These are phyloP conservation scores for Bovichtus diacanthus DNA, from an alignment of 2,797 vertebrate genomes.

Conservation along the genomic window DNA sequence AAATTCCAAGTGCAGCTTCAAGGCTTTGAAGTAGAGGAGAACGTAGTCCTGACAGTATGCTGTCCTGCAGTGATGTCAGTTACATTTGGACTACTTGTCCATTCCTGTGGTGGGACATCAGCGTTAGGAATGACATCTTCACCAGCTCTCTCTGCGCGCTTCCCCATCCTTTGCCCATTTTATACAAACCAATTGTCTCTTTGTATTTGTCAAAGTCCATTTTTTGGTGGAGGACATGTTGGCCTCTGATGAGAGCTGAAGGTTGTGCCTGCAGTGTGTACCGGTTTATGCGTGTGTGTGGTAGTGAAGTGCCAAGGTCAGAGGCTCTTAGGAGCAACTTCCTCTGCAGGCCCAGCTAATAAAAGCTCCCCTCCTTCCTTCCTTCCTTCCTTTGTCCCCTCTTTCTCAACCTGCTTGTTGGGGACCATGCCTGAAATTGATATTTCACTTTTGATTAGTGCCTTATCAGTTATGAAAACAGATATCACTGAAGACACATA, in stretches of 20 bases:
- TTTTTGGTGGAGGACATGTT: conserved; percentile 32
- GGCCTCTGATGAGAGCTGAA: conserved; percentile 65
- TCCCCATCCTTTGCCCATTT: conserved; percentile 24
- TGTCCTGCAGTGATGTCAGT: conserved; percentile 1
- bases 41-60: neutral
- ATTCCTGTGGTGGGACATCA: neutral
- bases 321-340: conserved; percentile 39
- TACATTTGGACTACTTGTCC: neutral
- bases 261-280: conserved; percentile 1
- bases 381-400: conserved; percentile 15
- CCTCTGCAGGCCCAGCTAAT: conserved; percentile 44
- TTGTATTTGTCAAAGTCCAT: conserved; percentile 52
- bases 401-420: conserved; percentile 31
- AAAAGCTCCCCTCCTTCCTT: conserved; percentile 23
- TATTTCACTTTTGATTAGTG: conserved; percentile 60
- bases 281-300: conserved; percentile 18
- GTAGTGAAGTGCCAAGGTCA: conserved; percentile 63
- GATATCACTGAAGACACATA: neutral
- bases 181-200: conserved; percentile 48
- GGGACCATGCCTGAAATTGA: conserved; percentile 61
- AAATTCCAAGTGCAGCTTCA: neutral
- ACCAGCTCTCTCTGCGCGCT: neutral
- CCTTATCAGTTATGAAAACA: neutral
- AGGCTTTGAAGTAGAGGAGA: neutral
- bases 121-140: neutral